Conservation (phyloP, 2,888 invertebrate genomes). For the Arrhopalites spinosus region DNA sequence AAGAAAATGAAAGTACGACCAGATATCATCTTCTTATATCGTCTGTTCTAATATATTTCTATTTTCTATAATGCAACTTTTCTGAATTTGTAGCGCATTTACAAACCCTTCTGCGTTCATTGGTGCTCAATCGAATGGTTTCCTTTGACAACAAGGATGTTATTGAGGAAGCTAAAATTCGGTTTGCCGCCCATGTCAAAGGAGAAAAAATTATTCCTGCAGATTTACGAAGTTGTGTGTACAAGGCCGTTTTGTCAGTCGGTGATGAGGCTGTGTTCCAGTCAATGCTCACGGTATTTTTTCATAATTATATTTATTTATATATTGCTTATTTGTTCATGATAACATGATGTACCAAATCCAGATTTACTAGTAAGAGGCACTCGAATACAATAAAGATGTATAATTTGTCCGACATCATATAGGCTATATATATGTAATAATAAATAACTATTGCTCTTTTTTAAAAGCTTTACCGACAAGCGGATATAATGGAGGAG, state of each 20-base stretch:
- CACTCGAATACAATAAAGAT: too few species aligned
- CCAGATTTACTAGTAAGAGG: too few species aligned
- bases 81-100: slow-evolving; percentile 68
- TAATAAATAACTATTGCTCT: not conserved
- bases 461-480: slow-evolving; percentile 68
- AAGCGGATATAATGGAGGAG: slow-evolving; percentile 89
- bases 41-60: too few species aligned
- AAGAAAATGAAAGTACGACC: slow-evolving; percentile 67
- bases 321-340: too few species aligned
- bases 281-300: slow-evolving; percentile 73
- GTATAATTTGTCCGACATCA: too few species aligned
- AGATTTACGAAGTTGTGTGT: slow-evolving; percentile 85
- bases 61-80: too few species aligned
- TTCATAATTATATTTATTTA: too few species aligned
- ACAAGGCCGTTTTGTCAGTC: slow-evolving; percentile 78
- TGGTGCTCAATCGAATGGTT: slow-evolving; percentile 82
- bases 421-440: not conserved
- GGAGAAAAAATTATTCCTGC: slow-evolving; percentile 72
- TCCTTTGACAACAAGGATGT: slow-evolving; percentile 72
- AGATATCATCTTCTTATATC: not conserved
- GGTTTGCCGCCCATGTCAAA: slow-evolving; percentile 69
- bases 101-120: slow-evolving; percentile 80
- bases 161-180: slow-evolving; percentile 75
- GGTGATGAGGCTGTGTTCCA: slow-evolving; percentile 74
- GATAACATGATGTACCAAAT: too few species aligned